These are phyloP conservation scores for Dryomyza anilis DNA, from an alignment of 2,888 invertebrate genomes.

Conservation along the genomic window DNA sequence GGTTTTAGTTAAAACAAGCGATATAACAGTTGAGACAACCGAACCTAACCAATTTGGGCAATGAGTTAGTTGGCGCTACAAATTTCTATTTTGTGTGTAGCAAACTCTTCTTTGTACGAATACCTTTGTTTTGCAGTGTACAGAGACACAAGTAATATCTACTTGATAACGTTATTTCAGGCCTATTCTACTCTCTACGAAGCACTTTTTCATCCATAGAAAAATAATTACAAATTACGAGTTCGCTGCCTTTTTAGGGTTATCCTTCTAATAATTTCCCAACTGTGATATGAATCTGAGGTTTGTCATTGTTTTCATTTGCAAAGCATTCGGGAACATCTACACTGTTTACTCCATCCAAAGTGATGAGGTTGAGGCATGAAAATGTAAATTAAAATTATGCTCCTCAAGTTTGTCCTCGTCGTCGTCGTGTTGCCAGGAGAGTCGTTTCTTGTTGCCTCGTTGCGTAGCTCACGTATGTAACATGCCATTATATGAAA, in stretches of 20 bases:
- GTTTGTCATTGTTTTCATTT: neutral
- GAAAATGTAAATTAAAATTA: constrained; percentile 24
- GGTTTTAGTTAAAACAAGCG: too few species aligned
- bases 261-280: constrained; percentile 4
- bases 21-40: too few species aligned
- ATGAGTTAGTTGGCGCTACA: too few species aligned
- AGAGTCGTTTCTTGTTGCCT: neutral
- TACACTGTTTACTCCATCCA: neutral
- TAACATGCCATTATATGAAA: constrained; percentile 3
- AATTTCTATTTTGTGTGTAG: too few species aligned
- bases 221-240: neutral
- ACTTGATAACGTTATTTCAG: too few species aligned
- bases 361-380: neutral
- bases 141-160: too few species aligned
- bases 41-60: too few species aligned
- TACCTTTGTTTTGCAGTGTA: too few species aligned
- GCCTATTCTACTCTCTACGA: too few species aligned
- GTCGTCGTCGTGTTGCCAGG: neutral
- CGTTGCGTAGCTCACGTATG: neutral
- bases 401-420: neutral
- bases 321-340: neutral
- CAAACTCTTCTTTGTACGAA: too few species aligned
- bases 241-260: neutral
- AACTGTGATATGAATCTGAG: constrained; percentile 15
- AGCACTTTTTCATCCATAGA: too few species aligned